Evolutionary conservation across 1,140 invertebrate species (phyloP), one percentile per base, ranked within the genome.

Genomic region (Drosophila pruinosa): DNA sequence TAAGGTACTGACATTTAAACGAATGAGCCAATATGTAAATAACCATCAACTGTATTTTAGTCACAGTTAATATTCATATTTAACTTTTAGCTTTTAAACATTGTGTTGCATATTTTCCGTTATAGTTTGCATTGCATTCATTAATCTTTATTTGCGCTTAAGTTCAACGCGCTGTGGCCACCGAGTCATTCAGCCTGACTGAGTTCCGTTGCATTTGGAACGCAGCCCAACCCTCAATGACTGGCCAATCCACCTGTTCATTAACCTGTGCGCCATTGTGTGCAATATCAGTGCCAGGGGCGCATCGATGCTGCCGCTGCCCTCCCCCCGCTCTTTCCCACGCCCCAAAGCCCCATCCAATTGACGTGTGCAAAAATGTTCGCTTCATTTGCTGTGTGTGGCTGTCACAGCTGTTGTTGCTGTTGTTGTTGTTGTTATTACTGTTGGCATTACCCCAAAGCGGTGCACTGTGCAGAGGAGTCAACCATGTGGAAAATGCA

Each of bases 321-420:
- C 15, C n/a, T 2, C 31, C 15, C 45, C n/a, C 12, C 43, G 17
- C 10, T 8, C 26, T 22, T 24, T 28, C 38, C 22, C 12, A 2
- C 15, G 26, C 24, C 47, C 1, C 45, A 5, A 10, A 38, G 4
- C 45, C 22, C 15, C 22, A 6, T 8, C 15, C 69, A 43, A 52
- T 68, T 62, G 31, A 43, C 39, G 36, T 59, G 67, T 63, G 81
- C 63, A 80, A 80, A 86, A 76, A 61, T 81, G 34, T 73, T 67
- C 77, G 80, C 73, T 86, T 85, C 72, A 77, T 86, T 86, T 86
- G 70, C 68, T 72, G 56, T 48, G 68, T 28, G 63, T 67, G 65
- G 70, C 78, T 78, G 71, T 41, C 58, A 65, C 81, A 85, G 63
- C 63, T 73, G 80, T 64, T 75, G 74, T 53, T 48, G 24, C 6